These are phyloP conservation scores for Drosophila nr. medialis DNA, from an alignment of 2,888 invertebrate genomes.

Conservation along the genomic window DNA sequence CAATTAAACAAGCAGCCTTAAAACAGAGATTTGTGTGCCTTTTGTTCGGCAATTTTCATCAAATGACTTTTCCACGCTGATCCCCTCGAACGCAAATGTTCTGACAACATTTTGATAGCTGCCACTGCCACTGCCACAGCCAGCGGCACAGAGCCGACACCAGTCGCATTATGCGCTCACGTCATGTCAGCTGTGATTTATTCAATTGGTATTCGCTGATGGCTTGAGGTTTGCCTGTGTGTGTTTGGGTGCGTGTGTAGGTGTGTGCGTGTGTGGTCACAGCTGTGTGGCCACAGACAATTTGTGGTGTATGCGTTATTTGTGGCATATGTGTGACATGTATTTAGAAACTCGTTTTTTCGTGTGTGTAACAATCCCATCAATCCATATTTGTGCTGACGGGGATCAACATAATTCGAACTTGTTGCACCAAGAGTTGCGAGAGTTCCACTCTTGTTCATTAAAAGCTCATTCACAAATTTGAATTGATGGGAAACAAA, in stretches of 20 bases:
- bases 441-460: slow-evolving; percentile 36
- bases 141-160: slow-evolving; percentile 34
- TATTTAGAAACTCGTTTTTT: slow-evolving; percentile 36
- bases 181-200: slow-evolving; percentile 40
- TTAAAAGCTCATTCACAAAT: slow-evolving; percentile 37
- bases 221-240: slow-evolving; percentile 12
- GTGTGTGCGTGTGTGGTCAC: slow-evolving; percentile 7
- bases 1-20: slow-evolving; percentile 54
- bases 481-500: not conserved
- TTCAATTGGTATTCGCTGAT: slow-evolving; percentile 29
- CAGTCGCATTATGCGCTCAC: slow-evolving; percentile 32
- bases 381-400: slow-evolving; percentile 19
- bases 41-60: slow-evolving; percentile 47
- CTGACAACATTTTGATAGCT: slow-evolving; percentile 36
- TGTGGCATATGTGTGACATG: slow-evolving; percentile 30
- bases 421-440: slow-evolving; percentile 45
- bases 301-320: slow-evolving; percentile 31
- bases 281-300: slow-evolving; percentile 41
- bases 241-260: not conserved
- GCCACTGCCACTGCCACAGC: not conserved
- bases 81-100: slow-evolving; percentile 56
- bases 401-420: slow-evolving; percentile 42
- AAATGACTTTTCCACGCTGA: slow-evolving; percentile 44
- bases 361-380: not conserved
- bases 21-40: slow-evolving; percentile 8